Percentiles rank a stretch among this genome's conserved stretches.
Evolutionary conservation across 1,140 invertebrate genomes (phyloP).

Genomic region (Bombus breviceps): DNA sequence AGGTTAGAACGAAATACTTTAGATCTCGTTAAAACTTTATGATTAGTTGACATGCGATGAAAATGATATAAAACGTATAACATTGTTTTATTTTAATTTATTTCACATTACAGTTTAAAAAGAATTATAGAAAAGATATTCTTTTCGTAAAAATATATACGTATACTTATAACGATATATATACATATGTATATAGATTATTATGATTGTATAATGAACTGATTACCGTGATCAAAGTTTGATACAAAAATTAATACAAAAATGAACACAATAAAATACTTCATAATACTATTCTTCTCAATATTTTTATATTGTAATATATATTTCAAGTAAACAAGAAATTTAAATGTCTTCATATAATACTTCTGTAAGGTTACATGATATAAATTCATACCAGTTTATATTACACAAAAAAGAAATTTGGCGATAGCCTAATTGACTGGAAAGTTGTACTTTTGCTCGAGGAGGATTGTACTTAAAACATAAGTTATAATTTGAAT

Average conservation of each 20-base stretch:
- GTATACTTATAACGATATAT: background rate
- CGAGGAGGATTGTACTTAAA: too few species aligned
- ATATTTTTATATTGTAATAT: background rate
- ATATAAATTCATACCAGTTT: background rate
- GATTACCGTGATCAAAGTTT: background rate
- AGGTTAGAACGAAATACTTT: constrained; percentile 61
- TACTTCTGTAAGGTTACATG: background rate
- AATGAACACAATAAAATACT: background rate
- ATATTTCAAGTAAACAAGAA: constrained; percentile 10
- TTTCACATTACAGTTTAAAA: background rate
- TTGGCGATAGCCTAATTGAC: background rate
- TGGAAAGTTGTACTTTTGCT: background rate
- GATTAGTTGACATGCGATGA: constrained; percentile 49
- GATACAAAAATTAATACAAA: background rate
- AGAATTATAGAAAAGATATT: background rate
- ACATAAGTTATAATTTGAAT: background rate
- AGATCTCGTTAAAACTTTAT: constrained; percentile 56
- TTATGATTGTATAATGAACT: background rate
- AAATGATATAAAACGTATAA: constrained; percentile 41
- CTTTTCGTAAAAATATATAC: background rate
- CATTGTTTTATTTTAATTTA: constrained; percentile 55
- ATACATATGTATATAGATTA: background rate
- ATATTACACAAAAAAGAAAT: background rate
- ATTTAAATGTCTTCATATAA: background rate
- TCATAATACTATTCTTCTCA: background rate